A percentile compares a stretch with the other conserved stretches of the same genome.
Conservation (phyloP, 2,113 vertebrate genomes). For the Rhabdornis inornatus region DNA sequence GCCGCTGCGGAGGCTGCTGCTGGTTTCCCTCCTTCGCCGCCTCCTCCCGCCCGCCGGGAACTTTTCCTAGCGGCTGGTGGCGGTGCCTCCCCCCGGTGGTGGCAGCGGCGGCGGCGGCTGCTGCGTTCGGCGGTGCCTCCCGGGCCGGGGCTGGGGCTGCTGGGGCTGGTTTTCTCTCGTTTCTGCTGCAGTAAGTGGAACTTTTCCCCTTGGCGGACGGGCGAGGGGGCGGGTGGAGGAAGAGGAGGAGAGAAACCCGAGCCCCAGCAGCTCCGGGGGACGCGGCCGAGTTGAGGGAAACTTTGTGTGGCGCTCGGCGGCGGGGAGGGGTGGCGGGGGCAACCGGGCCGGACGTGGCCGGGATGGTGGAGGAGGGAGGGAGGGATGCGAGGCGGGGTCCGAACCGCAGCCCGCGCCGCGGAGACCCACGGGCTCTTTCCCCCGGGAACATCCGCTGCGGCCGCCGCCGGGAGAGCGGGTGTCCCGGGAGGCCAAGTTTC, state of each 20-base stretch:
- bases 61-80: neutral
- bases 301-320: neutral
- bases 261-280: neutral
- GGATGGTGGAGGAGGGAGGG: neutral
- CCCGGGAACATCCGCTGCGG: fast-evolving
- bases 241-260: neutral
- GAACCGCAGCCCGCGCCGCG: neutral
- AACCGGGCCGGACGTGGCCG: neutral
- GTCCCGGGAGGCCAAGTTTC: neutral
- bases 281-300: slow-evolving; percentile 33
- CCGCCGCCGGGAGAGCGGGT: neutral
- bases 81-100: neutral
- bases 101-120: neutral
- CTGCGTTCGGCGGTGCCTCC: neutral
- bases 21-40: neutral
- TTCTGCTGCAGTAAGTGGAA: slow-evolving; percentile 62
- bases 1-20: neutral
- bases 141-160: slow-evolving; percentile 1
- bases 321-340: neutral
- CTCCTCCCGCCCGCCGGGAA: neutral
- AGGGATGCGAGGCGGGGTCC: neutral
- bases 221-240: neutral
- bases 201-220: neutral
- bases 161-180: slow-evolving; percentile 38
- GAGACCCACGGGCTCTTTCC: neutral